A percentile compares a stretch with the other conserved stretches of the same genome.
These are phyloP conservation scores for Chaetodon trifasciatus DNA, from an alignment of 2,797 vertebrate genomes.

Conservation along the genomic window DNA sequence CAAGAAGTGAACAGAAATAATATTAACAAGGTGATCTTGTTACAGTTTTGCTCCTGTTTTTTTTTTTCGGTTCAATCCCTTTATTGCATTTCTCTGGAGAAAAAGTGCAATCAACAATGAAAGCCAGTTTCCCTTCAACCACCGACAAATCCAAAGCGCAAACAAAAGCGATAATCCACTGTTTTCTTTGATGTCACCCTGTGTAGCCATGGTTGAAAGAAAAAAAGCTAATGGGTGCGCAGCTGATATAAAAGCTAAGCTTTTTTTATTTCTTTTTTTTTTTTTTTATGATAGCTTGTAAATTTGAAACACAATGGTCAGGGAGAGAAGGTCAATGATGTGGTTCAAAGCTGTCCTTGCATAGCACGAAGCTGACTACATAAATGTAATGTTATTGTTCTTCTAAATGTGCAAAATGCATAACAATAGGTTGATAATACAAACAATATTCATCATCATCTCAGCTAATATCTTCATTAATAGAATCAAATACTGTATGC, in stretches of 20 bases:
- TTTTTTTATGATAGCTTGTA: constrained; percentile 84
- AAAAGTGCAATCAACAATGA: constrained; percentile 92
- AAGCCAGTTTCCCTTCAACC: constrained; percentile 88
- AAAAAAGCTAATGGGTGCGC: constrained; percentile 85
- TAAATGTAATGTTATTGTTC: constrained; percentile 90
- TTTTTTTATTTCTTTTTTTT: constrained; percentile 65
- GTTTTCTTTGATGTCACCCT: constrained; percentile 78
- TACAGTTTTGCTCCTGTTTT: constrained; percentile 61
- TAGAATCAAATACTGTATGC: constrained; percentile 87
- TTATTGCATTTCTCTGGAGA: constrained; percentile 94
- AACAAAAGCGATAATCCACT: constrained; percentile 73
- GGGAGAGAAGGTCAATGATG: constrained; percentile 82
- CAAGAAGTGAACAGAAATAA: constrained; percentile 48
- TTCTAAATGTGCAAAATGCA: constrained; percentile 97
- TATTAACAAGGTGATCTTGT: constrained; percentile 55
- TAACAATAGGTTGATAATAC: constrained; percentile 92
- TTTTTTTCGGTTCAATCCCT: constrained; percentile 61
- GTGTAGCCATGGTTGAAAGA: constrained; percentile 73
- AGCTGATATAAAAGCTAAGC: constrained; percentile 90
- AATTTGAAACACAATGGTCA: constrained; percentile 77
- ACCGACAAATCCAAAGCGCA: constrained; percentile 85
- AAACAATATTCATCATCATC: constrained; percentile 87
- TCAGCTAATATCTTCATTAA: constrained; percentile 88
- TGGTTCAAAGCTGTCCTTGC: constrained; percentile 94
- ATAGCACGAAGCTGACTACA: constrained; percentile 98